Percentiles rank a stretch among this genome's conserved stretches.
These are phyloP conservation scores for Drosophila mayaguana DNA, from an alignment of 2,888 invertebrate genomes.

Conservation along the genomic window DNA sequence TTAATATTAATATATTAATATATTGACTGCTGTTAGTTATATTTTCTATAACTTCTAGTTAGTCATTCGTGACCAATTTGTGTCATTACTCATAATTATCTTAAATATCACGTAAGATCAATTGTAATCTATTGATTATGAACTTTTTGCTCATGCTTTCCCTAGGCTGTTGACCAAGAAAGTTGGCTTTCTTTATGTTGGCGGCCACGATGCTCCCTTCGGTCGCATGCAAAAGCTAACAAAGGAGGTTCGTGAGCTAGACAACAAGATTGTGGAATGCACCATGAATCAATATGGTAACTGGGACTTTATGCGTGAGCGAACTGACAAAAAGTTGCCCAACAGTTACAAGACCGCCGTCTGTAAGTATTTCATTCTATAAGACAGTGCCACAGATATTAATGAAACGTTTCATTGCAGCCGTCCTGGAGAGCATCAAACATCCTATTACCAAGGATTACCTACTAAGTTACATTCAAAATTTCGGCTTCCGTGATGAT, in stretches of 20 bases:
- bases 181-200: conserved; percentile 92
- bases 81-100: too few species aligned
- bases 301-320: conserved; percentile 97
- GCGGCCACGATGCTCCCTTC: conserved; percentile 89
- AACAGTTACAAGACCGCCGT: conserved; percentile 94
- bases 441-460: conserved; percentile 94
- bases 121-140: neutral
- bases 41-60: neutral
- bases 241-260: conserved; percentile 90
- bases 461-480: conserved; percentile 90
- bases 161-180: conserved; percentile 88
- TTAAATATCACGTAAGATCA: too few species aligned
- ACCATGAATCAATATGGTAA: conserved; percentile 89
- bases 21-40: neutral
- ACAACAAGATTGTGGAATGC: conserved; percentile 99
- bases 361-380: conserved; percentile 83
- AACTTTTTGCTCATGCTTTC: neutral
- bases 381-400: neutral
- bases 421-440: conserved; percentile 92
- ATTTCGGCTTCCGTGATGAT: conserved; percentile 88
- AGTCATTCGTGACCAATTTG: too few species aligned
- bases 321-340: conserved; percentile 98
- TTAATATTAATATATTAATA: too few species aligned
- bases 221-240: conserved; percentile 90
- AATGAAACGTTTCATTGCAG: conserved; percentile 85